A percentile compares a stretch with the other conserved stretches of the same genome.
These are phyloP conservation scores for Gymnarchus niloticus DNA, from an alignment of 2,113 vertebrate species.

Conservation along the genomic window DNA sequence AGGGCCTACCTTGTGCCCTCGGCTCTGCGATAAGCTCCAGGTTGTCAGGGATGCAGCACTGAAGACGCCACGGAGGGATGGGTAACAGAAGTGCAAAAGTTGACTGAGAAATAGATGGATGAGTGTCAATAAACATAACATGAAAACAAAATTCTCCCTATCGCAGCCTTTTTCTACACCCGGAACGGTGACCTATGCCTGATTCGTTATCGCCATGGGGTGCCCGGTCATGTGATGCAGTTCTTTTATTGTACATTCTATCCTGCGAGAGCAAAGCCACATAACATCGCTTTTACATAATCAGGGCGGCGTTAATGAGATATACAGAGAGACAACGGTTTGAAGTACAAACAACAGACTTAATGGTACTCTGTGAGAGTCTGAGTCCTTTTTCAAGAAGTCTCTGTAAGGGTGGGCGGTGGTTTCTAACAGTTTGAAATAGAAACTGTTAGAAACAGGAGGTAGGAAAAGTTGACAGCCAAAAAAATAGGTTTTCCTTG, in stretches of 20 bases:
- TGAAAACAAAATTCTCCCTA: background rate
- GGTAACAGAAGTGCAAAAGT: background rate
- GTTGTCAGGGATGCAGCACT: background rate
- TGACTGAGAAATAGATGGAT: background rate
- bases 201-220: background rate
- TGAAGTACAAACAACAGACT: background rate
- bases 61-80: background rate
- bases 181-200: background rate
- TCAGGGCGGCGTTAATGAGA: background rate
- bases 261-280: background rate
- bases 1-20: background rate
- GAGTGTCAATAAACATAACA: background rate
- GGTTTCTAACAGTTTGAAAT: background rate
- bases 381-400: background rate
- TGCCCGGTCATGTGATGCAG: background rate
- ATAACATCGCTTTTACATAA: background rate
- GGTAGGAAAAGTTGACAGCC: background rate
- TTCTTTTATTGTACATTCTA: background rate
- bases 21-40: background rate
- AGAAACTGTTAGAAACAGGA: background rate
- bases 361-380: background rate
- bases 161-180: background rate
- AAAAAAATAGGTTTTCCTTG: background rate
- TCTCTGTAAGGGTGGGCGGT: background rate
- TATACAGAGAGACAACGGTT: background rate